These are phyloP conservation scores for Oreotrochilus melanogaster DNA, from an alignment of 2,113 vertebrate species.

Conservation along the genomic window DNA sequence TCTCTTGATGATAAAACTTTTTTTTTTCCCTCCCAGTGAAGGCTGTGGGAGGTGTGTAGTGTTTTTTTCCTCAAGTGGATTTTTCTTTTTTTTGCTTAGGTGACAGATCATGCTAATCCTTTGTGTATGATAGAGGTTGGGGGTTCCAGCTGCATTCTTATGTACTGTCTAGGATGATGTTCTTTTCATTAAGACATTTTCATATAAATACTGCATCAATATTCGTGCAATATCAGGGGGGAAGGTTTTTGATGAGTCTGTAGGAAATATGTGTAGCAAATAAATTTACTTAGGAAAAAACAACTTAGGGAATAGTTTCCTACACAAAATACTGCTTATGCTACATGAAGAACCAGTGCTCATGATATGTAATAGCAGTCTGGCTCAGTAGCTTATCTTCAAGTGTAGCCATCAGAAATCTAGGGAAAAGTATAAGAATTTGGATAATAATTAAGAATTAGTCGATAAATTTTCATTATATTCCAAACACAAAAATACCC, in stretches of 20 bases:
- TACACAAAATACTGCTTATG: not conserved
- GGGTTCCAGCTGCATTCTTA: not conserved
- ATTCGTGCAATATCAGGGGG: not conserved
- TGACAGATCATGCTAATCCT: not conserved
- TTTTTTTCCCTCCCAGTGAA: not conserved
- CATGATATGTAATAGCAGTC: not conserved
- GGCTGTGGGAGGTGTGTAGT: not conserved
- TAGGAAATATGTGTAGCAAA: not conserved
- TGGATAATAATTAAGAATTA: not conserved
- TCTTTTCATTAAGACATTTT: not conserved
- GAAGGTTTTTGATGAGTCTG: not conserved
- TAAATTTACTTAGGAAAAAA: not conserved
- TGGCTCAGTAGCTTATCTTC: not conserved
- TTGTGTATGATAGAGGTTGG: not conserved
- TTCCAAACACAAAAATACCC: not conserved
- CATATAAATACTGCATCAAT: not conserved
- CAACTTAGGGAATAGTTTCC: not conserved
- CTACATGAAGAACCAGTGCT: not conserved
- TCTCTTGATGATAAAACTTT: not conserved
- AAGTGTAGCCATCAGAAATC: not conserved
- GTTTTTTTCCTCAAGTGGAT: not conserved
- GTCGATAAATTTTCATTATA: not conserved
- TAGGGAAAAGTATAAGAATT: not conserved
- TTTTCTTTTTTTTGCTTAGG: not conserved
- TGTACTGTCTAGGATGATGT: not conserved